Evolutionary conservation across 2,888 invertebrate genomes (phyloP).

Genomic region (Meteorus cinctellus): DNA sequence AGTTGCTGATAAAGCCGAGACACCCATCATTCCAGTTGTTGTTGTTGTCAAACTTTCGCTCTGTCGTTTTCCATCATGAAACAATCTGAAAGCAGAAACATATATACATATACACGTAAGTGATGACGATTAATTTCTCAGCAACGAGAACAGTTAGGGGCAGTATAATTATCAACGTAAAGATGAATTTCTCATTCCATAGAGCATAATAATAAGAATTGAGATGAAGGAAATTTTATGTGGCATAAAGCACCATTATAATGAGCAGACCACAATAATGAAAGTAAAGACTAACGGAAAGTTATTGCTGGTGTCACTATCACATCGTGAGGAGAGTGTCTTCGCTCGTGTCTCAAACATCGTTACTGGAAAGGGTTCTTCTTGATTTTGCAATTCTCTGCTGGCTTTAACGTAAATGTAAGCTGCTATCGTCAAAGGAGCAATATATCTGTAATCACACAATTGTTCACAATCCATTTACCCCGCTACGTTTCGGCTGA

Average conservation of each 20-base stretch:
- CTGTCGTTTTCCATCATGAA: constrained; percentile 52
- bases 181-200: neutral
- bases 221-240: too few species aligned
- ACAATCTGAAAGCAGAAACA: constrained; percentile 46
- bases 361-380: constrained; percentile 76
- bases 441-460: constrained; percentile 74
- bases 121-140: neutral
- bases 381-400: constrained; percentile 77
- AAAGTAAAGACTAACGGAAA: constrained; percentile 53
- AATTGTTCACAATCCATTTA: neutral
- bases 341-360: constrained; percentile 76
- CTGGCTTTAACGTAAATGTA: constrained; percentile 81
- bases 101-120: neutral
- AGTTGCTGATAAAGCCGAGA: constrained; percentile 57
- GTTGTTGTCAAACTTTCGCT: constrained; percentile 41
- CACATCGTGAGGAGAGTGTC: constrained; percentile 52
- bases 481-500: too few species aligned
- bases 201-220: neutral
- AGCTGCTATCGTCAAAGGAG: constrained; percentile 77
- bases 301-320: constrained; percentile 54
- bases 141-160: neutral
- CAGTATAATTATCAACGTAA: neutral
- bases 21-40: constrained; percentile 46
- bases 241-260: neutral
- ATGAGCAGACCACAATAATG: neutral